phyloP scores from a whole-genome alignment of 2,797 vertebrate genomes.

The Pipistrellus pipistrellus region DNA sequence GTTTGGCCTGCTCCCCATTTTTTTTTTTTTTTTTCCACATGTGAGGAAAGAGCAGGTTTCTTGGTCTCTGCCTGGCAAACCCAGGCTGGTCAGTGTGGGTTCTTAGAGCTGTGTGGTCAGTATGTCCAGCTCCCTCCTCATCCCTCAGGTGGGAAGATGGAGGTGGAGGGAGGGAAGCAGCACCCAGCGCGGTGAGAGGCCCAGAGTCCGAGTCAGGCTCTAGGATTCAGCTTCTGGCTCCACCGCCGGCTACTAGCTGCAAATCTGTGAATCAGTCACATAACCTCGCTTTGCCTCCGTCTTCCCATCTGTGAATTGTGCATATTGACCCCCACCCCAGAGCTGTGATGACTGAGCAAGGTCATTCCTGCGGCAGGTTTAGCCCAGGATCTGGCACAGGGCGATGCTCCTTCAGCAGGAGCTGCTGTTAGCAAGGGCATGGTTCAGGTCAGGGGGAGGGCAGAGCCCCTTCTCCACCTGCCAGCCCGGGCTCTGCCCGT shows the following conservation, averaged over 20 bases:
- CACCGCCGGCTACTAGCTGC: neutral
- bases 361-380: fast-evolving
- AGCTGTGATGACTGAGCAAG: neutral
- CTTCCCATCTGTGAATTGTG: neutral
- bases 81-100: neutral
- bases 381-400: neutral
- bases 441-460: neutral
- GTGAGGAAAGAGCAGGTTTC: neutral
- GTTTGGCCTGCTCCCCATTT: neutral
- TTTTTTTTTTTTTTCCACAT: neutral
- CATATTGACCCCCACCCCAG: fast-evolving
- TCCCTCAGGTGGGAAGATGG: constrained; percentile 32
- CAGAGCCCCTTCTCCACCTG: neutral
- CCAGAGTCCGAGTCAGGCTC: neutral
- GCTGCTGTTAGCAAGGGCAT: neutral
- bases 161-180: neutral
- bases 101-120: neutral
- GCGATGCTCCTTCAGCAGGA: neutral
- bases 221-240: neutral
- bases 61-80: neutral
- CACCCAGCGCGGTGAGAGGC: neutral
- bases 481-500: neutral
- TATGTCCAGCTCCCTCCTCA: neutral
- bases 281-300: neutral
- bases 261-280: neutral